phyloP scores from a whole-genome alignment of 2,797 vertebrate genomes.

The Gymnodraco acuticeps region DNA sequence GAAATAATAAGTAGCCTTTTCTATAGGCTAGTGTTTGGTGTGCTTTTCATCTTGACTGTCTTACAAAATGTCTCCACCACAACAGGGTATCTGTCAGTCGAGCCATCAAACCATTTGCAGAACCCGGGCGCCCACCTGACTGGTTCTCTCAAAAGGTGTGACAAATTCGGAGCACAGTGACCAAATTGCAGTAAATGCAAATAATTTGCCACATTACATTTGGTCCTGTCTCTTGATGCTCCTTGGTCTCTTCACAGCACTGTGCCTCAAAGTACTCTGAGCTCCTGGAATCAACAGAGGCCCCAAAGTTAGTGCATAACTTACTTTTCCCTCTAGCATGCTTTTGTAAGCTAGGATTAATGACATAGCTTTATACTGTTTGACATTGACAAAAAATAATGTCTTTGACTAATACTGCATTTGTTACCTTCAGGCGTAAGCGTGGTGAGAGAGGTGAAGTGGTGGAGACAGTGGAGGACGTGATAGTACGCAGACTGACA shows the following conservation, averaged over 20 bases:
- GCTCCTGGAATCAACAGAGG: conserved; percentile 95
- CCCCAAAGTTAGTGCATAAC: conserved; percentile 91
- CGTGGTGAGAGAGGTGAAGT: conserved; percentile 96
- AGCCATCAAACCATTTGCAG: conserved; percentile 97
- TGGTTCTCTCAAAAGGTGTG: conserved; percentile 98
- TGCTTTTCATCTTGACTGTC: background rate
- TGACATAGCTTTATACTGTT: background rate
- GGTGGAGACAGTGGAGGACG: conserved; percentile 96
- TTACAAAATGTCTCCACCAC: conserved; percentile 14
- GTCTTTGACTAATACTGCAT: background rate
- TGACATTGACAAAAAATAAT: background rate
- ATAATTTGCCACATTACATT: conserved; percentile 11
- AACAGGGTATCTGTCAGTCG: conserved; percentile 97
- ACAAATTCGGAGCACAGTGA: background rate
- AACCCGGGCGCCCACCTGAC: conserved; percentile 94
- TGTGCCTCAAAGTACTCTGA: conserved; percentile 98
- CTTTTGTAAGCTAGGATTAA: conserved; percentile 14
- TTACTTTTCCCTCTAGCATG: conserved; percentile 3
- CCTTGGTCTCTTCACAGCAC: conserved; percentile 81
- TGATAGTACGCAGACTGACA: conserved; percentile 94
- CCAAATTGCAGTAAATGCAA: background rate
- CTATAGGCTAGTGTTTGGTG: background rate
- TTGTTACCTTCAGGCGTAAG: conserved; percentile 87
- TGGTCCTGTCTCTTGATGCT: background rate
- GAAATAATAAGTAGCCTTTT: background rate